Conservation (phyloP, 2,888 invertebrate genomes). For the Calliopum simillimum region DNA sequence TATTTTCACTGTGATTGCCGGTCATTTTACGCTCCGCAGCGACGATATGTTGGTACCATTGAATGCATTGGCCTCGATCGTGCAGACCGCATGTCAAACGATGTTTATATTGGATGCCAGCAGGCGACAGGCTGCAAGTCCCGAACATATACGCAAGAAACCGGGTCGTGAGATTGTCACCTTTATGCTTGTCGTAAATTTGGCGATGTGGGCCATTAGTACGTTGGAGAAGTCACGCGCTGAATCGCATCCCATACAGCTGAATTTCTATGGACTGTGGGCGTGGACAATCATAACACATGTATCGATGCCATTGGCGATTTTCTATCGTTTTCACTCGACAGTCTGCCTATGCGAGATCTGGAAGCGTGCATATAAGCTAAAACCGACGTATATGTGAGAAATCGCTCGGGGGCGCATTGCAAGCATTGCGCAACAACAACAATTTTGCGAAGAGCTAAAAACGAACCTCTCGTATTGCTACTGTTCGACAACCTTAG, state of each 20-base stretch:
- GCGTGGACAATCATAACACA: slow-evolving; percentile 97
- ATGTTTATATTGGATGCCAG: slow-evolving; percentile 93
- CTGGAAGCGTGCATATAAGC: slow-evolving; percentile 96
- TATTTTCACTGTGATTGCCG: slow-evolving; percentile 93
- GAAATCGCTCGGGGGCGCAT: slow-evolving; percentile 66
- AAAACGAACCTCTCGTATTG: slow-evolving; percentile 63
- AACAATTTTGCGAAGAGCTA: slow-evolving; percentile 64
- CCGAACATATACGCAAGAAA: slow-evolving; percentile 85
- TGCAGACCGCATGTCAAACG: slow-evolving; percentile 90
- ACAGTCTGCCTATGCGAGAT: slow-evolving; percentile 96
- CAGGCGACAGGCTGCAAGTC: slow-evolving; percentile 82
- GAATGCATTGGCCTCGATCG: slow-evolving; percentile 85
- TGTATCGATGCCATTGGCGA: slow-evolving; percentile 91
- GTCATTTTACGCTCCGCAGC: slow-evolving; percentile 86
- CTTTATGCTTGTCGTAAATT: slow-evolving; percentile 87
- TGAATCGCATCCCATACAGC: slow-evolving; percentile 90
- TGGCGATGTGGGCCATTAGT: slow-evolving; percentile 95
- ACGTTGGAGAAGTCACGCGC: slow-evolving; percentile 91
- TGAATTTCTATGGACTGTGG: slow-evolving; percentile 93
- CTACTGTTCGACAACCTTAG: slow-evolving; percentile 63
- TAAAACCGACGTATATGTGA: slow-evolving; percentile 88
- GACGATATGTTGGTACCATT: slow-evolving; percentile 85
- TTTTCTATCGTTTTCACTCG: slow-evolving; percentile 95
- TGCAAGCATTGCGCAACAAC: slow-evolving; percentile 65
- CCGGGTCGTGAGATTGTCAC: slow-evolving; percentile 95